phyloP scores from a whole-genome alignment of 2,888 invertebrate genomes.

The Nasonovia ribisnigri region DNA sequence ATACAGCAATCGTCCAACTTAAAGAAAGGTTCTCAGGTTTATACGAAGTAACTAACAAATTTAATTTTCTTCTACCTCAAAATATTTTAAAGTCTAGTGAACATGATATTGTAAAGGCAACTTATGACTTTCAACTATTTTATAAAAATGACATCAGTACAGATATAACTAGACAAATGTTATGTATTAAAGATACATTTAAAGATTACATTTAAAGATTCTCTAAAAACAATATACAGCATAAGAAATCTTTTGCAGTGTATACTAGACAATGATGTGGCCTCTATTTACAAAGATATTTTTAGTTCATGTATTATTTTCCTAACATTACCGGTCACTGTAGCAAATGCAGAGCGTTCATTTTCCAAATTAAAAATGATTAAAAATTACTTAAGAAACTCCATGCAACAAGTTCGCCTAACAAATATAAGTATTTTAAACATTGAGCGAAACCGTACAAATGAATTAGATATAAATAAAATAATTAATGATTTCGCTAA shows the following conservation, averaged over 20 bases:
- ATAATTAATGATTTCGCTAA: too few species aligned
- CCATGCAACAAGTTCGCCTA: too few species aligned
- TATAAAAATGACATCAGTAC: slow-evolving; percentile 4
- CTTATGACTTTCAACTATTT: slow-evolving; percentile 16
- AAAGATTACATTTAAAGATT: not conserved
- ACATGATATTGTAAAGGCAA: not conserved
- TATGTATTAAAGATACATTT: not conserved
- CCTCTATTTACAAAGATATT: not conserved
- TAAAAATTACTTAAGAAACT: too few species aligned
- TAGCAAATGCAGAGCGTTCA: not conserved
- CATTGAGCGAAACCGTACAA: too few species aligned
- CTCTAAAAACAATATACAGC: not conserved
- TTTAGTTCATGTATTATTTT: not conserved
- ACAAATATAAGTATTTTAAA: too few species aligned
- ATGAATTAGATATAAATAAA: too few species aligned
- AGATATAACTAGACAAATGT: slow-evolving; percentile 11
- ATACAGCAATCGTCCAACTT: too few species aligned
- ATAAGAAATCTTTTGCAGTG: not conserved
- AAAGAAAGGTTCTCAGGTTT: not conserved
- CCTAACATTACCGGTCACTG: not conserved
- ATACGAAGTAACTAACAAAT: not conserved
- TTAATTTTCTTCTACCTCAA: not conserved
- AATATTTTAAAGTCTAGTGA: not conserved
- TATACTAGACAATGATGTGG: not conserved
- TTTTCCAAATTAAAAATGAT: not conserved